Percentiles rank a stretch among this genome's conserved stretches.
phyloP scores from a whole-genome alignment of 2,888 invertebrate species.

The Biston betularia region DNA sequence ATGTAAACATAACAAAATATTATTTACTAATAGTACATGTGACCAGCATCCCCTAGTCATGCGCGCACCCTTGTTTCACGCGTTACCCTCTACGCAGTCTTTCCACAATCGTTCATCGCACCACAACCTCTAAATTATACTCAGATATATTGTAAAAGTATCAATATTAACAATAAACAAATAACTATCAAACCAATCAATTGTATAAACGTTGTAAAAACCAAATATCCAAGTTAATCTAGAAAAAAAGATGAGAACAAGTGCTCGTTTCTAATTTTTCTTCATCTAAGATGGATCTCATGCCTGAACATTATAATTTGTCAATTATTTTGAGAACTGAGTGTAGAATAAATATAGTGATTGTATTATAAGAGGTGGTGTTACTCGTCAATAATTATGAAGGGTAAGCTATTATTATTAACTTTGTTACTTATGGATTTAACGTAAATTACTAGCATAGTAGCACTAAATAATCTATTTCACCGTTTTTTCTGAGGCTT shows the following conservation, averaged over 20 bases:
- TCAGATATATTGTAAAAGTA: conserved; percentile 14
- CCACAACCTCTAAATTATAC: conserved; percentile 63
- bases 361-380: conserved; percentile 56
- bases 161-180: conserved; percentile 6
- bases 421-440: neutral
- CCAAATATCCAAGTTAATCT: neutral
- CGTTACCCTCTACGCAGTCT: conserved; percentile 76
- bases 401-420: conserved; percentile 70
- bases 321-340: conserved; percentile 62
- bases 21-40: conserved; percentile 69
- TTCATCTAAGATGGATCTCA: conserved; percentile 35
- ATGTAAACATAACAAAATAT: conserved; percentile 29
- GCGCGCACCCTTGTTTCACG: conserved; percentile 70
- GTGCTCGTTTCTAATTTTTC: conserved; percentile 19
- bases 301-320: conserved; percentile 56
- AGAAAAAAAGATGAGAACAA: neutral
- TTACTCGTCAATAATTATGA: conserved; percentile 59
- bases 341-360: conserved; percentile 36
- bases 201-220: neutral
- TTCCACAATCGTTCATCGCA: conserved; percentile 71
- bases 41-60: conserved; percentile 70
- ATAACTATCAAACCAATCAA: neutral
- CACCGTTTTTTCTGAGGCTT: too few relatives aligned
- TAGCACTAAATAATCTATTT: too few relatives aligned
- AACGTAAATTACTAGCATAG: too few relatives aligned